Conservation (phyloP, 2,113 vertebrate species). For the Rhinolophus ferrumequinum region DNA sequence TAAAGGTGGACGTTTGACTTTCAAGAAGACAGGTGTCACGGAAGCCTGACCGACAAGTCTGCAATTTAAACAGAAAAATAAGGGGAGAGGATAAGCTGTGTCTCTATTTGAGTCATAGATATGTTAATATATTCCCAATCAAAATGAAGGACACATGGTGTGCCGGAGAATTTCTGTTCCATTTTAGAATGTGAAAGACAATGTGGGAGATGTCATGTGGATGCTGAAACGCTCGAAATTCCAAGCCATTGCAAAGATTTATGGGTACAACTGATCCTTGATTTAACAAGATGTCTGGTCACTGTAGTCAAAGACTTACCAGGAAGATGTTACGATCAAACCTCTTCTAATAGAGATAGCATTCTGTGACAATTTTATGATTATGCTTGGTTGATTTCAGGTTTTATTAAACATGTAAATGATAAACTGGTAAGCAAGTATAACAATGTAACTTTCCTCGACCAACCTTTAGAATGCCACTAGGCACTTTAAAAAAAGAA, state of each 20-base stretch:
- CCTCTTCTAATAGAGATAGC: background rate
- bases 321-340: background rate
- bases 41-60: conserved; percentile 37
- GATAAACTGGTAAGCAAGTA: conserved; percentile 3
- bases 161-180: conserved; percentile 48
- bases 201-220: conserved; percentile 31
- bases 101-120: conserved; percentile 47
- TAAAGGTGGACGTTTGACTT: conserved; percentile 26
- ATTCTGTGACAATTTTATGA: background rate
- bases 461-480: background rate
- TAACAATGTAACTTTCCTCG: conserved; percentile 4
- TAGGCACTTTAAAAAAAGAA: conserved; percentile 39
- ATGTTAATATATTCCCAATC: conserved; percentile 69
- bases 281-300: conserved; percentile 48
- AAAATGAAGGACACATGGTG: conserved; percentile 70
- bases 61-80: conserved; percentile 29
- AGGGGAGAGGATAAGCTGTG: conserved; percentile 8
- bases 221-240: conserved; percentile 54
- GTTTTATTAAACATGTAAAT: conserved; percentile 41
- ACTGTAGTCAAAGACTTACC: background rate
- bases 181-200: conserved; percentile 60
- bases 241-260: conserved; percentile 57
- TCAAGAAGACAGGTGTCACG: conserved; percentile 11
- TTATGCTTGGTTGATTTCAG: background rate
- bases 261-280: conserved; percentile 14